Conservation (phyloP, 2,797 vertebrate species). For the Hemitrygon akajei region DNA sequence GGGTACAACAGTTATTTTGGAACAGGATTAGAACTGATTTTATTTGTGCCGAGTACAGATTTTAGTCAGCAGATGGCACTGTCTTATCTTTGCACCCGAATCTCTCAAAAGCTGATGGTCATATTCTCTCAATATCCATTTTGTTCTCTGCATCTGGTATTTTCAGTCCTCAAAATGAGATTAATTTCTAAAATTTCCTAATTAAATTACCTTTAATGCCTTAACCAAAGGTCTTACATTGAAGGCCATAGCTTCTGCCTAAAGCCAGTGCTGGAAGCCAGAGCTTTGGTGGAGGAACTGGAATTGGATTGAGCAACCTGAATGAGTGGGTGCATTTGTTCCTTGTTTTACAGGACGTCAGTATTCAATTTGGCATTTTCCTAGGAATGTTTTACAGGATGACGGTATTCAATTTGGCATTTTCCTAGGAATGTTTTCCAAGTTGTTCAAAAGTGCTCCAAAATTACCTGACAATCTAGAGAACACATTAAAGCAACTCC, state of each 20-base stretch:
- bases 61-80: constrained; percentile 12
- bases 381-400: not conserved
- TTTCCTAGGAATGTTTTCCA: not conserved
- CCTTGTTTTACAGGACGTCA: not conserved
- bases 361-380: not conserved
- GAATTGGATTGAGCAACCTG: not conserved
- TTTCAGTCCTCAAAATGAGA: not conserved
- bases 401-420: no score
- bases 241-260: not conserved
- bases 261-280: not conserved
- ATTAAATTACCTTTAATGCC: not conserved
- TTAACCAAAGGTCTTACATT: not conserved
- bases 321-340: not conserved
- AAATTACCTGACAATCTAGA: not conserved
- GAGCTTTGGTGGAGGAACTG: not conserved
- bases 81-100: not conserved
- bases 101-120: not conserved
- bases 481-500: not conserved
- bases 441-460: not conserved
- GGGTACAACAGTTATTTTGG: not conserved
- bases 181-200: not conserved
- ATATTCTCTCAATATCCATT: not conserved
- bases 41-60: not conserved
- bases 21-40: not conserved
- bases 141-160: not conserved